These are phyloP conservation scores for Coregonus suidteri DNA, from an alignment of 2,797 vertebrate genomes.

Conservation along the genomic window DNA sequence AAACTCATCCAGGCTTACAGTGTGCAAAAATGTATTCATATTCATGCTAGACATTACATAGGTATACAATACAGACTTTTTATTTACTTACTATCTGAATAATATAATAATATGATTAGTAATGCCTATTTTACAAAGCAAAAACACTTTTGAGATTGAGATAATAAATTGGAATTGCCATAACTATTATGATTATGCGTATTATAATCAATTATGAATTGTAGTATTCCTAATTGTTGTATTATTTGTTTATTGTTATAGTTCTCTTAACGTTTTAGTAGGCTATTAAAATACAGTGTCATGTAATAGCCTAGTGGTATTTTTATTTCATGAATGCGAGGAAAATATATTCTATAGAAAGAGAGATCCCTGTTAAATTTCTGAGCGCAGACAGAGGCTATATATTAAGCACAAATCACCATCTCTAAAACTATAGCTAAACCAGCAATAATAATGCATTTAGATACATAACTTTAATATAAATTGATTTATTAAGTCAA, in stretches of 20 bases:
- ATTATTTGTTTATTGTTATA: conserved; percentile 2
- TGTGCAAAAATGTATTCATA: too few relatives aligned
- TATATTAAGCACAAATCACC: neutral
- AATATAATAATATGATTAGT: neutral
- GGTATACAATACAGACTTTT: neutral
- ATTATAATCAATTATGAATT: neutral
- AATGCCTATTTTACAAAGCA: neutral
- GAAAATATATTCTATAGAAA: neutral
- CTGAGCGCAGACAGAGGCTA: too few relatives aligned
- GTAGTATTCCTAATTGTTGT: neutral
- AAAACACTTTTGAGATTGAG: neutral
- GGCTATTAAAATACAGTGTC: neutral
- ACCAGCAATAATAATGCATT: conserved; percentile 59
- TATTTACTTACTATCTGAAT: neutral
- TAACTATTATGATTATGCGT: neutral
- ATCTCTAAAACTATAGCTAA: neutral
- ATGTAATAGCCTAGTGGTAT: neutral
- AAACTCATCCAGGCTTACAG: too few relatives aligned
- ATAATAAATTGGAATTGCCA: neutral
- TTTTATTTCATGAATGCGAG: neutral
- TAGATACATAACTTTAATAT: conserved; percentile 66
- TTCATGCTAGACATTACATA: too few relatives aligned
- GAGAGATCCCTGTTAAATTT: too few relatives aligned
- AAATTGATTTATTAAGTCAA: conserved; percentile 78
- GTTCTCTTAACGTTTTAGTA: neutral